Conservation (phyloP, 2,113 vertebrate species). For the Aptenodytes forsteri region DNA sequence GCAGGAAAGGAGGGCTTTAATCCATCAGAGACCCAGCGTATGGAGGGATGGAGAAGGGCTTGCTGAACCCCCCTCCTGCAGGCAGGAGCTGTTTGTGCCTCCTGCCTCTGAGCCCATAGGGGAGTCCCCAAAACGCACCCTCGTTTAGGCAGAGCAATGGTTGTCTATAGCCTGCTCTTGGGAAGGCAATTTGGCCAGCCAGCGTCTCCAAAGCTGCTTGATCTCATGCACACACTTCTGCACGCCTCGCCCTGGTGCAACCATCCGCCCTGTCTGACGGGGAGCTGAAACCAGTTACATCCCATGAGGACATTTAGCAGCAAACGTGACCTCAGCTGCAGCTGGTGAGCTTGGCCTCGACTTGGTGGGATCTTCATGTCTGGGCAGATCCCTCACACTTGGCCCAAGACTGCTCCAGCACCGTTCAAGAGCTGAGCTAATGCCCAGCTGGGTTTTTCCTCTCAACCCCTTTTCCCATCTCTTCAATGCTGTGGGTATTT, state of each 20-base stretch:
- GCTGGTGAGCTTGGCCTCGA: not conserved
- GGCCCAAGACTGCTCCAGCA: not conserved
- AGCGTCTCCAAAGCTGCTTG: not conserved
- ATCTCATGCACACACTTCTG: not conserved
- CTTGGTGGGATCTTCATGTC: not conserved
- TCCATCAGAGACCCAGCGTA: fast-evolving
- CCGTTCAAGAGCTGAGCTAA: not conserved
- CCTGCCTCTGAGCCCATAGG: not conserved
- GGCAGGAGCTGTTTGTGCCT: not conserved
- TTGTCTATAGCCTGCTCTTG: not conserved
- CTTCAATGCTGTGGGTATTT: not conserved
- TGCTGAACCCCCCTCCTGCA: not conserved
- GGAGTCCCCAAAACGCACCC: not conserved
- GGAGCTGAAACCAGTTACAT: not conserved
- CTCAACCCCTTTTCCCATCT: not conserved
- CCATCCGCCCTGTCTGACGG: not conserved
- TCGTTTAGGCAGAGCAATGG: not conserved
- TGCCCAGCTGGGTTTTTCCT: not conserved
- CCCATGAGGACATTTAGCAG: not conserved
- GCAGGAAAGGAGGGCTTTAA: not conserved
- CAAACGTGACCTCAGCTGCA: no score
- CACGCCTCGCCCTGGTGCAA: not conserved
- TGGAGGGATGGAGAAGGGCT: not conserved
- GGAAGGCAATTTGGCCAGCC: not conserved
- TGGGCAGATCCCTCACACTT: not conserved